Percentiles rank a stretch among this genome's conserved stretches.
These are phyloP conservation scores for Tadarida brasiliensis DNA, from an alignment of 2,797 vertebrate genomes.

Conservation along the genomic window DNA sequence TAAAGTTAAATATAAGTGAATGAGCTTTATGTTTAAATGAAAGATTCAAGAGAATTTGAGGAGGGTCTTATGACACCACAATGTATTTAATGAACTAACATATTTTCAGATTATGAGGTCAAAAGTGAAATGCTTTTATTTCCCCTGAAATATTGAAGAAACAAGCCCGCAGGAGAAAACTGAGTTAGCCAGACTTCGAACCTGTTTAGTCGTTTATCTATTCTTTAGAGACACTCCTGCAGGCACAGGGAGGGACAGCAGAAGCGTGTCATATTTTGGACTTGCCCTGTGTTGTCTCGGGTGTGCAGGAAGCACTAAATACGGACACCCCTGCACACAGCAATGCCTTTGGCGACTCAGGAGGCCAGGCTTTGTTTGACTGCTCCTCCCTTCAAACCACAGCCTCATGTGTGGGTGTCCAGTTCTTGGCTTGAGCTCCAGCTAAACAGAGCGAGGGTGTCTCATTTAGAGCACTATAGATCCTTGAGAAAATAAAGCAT, in stretches of 20 bases:
- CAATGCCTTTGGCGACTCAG: not conserved
- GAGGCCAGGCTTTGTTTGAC: not conserved
- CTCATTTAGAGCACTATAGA: slow-evolving; percentile 62
- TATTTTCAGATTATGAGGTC: not conserved
- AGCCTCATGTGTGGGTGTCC: slow-evolving; percentile 75
- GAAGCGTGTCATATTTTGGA: not conserved
- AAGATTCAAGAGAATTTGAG: not conserved
- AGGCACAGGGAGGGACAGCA: not conserved
- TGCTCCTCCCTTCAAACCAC: slow-evolving; percentile 66
- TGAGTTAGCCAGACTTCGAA: not conserved
- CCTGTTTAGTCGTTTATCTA: not conserved
- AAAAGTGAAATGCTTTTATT: not conserved
- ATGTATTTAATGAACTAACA: not conserved
- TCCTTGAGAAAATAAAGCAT: slow-evolving; percentile 78
- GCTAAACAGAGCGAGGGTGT: slow-evolving; percentile 37
- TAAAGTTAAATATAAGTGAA: not conserved
- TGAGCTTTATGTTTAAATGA: not conserved
- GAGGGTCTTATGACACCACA: not conserved
- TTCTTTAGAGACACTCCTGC: not conserved
- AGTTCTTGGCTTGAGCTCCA: slow-evolving; percentile 41
- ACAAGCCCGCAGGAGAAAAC: not conserved
- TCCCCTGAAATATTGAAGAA: not conserved
- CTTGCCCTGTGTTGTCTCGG: not conserved
- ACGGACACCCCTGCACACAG: not conserved
- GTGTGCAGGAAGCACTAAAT: slow-evolving; percentile 56